phyloP scores from a whole-genome alignment of 2,113 vertebrate species.

The Orycteropus afer region DNA sequence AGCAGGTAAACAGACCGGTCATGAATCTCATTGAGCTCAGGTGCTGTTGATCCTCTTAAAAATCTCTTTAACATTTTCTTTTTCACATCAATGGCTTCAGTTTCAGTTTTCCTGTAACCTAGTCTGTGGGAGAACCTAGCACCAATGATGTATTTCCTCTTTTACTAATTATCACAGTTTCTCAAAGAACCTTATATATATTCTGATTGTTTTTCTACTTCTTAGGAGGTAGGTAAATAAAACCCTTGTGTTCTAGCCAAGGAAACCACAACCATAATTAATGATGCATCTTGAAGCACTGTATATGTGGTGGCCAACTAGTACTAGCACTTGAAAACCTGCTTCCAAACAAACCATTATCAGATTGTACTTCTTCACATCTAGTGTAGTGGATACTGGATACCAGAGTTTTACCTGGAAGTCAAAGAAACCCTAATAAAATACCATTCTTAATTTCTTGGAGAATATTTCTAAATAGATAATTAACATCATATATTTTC shows the following conservation, averaged over 20 bases:
- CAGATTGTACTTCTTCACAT: constrained; percentile 55
- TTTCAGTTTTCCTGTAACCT: constrained; percentile 79
- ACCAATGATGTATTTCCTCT: constrained; percentile 72
- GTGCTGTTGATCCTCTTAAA: constrained; percentile 67
- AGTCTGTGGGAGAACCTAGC: constrained; percentile 73
- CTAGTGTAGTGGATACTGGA: constrained; percentile 58
- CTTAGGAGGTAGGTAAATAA: constrained; percentile 79
- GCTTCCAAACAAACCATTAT: constrained; percentile 59
- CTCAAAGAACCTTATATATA: constrained; percentile 64
- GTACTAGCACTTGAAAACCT: constrained; percentile 58
- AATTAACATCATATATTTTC: constrained; percentile 49
- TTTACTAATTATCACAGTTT: constrained; percentile 70
- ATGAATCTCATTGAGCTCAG: constrained; percentile 79
- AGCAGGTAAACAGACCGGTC: constrained; percentile 86
- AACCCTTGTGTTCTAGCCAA: constrained; percentile 54
- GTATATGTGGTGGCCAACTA: constrained; percentile 36
- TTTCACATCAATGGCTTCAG: constrained; percentile 73
- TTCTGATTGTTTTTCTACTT: constrained; percentile 70
- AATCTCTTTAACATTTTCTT: constrained; percentile 76
- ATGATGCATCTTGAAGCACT: constrained; percentile 56
- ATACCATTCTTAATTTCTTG: constrained; percentile 54
- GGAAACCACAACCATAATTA: constrained; percentile 58
- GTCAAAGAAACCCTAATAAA: constrained; percentile 73
- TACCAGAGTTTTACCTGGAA: constrained; percentile 65
- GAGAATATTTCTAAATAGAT: constrained; percentile 65